phyloP scores from a whole-genome alignment of 2,797 vertebrate genomes.

The Lutjanus campechanus region DNA sequence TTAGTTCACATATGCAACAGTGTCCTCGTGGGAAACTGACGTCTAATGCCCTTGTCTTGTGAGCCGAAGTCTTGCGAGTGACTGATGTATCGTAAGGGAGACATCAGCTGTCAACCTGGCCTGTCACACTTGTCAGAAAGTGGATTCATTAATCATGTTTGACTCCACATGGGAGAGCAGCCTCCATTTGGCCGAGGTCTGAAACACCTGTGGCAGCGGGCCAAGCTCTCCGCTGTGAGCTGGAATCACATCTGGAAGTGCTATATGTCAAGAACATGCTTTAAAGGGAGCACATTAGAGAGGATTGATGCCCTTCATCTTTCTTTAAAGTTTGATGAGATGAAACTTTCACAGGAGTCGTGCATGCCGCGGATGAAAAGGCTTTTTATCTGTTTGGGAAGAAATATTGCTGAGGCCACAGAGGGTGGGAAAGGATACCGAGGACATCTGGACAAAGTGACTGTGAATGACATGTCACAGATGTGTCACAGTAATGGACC shows the following conservation, averaged over 20 bases:
- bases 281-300: conserved; percentile 45
- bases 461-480: conserved; percentile 3
- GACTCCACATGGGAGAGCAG: conserved; percentile 63
- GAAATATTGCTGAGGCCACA: conserved; percentile 22
- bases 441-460: conserved; percentile 41
- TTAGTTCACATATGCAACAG: conserved; percentile 31
- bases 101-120: conserved; percentile 69
- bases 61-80: conserved; percentile 33
- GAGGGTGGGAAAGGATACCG: conserved; percentile 7
- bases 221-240: conserved; percentile 40
- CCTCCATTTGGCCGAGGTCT: conserved; percentile 57
- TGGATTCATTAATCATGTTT: conserved; percentile 79
- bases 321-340: conserved; percentile 56
- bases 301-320: conserved; percentile 54
- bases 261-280: conserved; percentile 45
- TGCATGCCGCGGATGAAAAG: conserved; percentile 16
- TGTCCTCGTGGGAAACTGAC: conserved; percentile 21
- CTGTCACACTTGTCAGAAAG: conserved; percentile 69
- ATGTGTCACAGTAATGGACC: conserved; percentile 11
- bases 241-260: conserved; percentile 53
- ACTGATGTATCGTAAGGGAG: conserved; percentile 59
- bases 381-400: conserved; percentile 41
- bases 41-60: conserved; percentile 48
- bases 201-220: conserved; percentile 62
- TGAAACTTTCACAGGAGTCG: conserved; percentile 38